Conservation (phyloP, 2,113 vertebrate genomes). For the rat (Rattus norvegicus) region DNA sequence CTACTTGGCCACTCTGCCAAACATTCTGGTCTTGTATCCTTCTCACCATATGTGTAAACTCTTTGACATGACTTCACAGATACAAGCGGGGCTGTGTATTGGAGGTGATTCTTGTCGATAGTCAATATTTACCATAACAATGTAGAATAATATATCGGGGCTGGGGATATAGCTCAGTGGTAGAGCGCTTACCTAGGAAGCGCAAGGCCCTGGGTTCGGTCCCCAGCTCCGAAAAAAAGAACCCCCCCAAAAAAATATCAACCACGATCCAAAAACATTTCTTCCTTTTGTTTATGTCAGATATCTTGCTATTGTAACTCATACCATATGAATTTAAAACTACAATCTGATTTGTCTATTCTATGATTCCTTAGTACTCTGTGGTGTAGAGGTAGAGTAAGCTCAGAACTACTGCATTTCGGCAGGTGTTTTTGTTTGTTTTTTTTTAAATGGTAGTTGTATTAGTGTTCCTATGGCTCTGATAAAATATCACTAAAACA, state of each 20-base stretch:
- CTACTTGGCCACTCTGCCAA: neutral
- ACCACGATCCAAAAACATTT: neutral
- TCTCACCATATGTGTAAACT: neutral
- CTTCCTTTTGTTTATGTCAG: neutral
- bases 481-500: neutral
- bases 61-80: neutral
- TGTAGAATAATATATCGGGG: too few relatives aligned
- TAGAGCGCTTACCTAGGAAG: too few relatives aligned
- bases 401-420: neutral
- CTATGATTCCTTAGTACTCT: neutral
- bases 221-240: too few relatives aligned
- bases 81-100: neutral
- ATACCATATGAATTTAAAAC: neutral
- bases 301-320: neutral
- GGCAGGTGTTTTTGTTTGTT: neutral
- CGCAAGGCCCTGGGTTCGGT: too few relatives aligned
- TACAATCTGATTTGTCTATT: neutral
- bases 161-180: too few relatives aligned
- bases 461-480: neutral
- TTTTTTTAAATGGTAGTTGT: neutral
- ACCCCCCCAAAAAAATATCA: too few relatives aligned
- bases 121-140: neutral
- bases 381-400: neutral
- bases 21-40: neutral
- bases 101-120: neutral